Percentiles rank a stretch among this genome's conserved stretches.
phyloP scores from a whole-genome alignment of 2,113 vertebrate species.

The Pimephales promelas region DNA sequence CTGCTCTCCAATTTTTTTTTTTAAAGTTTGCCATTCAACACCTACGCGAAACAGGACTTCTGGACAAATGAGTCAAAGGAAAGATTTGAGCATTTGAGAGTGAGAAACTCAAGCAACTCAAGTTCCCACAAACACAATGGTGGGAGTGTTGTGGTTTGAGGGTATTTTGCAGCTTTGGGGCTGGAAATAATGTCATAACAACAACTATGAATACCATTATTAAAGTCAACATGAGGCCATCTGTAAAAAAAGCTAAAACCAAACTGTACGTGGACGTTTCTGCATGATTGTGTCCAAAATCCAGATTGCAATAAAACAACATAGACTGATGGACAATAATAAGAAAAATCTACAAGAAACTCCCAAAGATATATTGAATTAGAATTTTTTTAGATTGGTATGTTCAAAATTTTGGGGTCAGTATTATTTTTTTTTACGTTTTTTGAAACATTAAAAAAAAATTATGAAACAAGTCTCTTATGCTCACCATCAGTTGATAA shows the following conservation, averaged over 20 bases:
- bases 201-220: background rate
- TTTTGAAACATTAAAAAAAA: too few relatives aligned
- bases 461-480: background rate
- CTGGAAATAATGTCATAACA: background rate
- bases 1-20: background rate
- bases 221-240: background rate
- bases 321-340: background rate
- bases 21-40: background rate
- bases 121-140: background rate
- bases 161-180: background rate
- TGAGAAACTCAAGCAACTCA: background rate
- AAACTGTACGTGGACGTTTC: background rate
- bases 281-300: background rate
- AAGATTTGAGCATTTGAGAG: background rate
- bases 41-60: background rate
- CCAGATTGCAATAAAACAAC: background rate
- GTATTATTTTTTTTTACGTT: background rate
- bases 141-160: background rate
- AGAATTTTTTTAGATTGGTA: too few relatives aligned
- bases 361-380: too few relatives aligned
- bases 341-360: too few relatives aligned
- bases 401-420: background rate
- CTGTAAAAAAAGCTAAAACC: too few relatives aligned
- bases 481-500: background rate
- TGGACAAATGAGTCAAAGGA: background rate